Percentiles rank a stretch among this genome's conserved stretches.
phyloP scores from a whole-genome alignment of 1,140 invertebrate genomes.

The Potamilus streckersoni region DNA sequence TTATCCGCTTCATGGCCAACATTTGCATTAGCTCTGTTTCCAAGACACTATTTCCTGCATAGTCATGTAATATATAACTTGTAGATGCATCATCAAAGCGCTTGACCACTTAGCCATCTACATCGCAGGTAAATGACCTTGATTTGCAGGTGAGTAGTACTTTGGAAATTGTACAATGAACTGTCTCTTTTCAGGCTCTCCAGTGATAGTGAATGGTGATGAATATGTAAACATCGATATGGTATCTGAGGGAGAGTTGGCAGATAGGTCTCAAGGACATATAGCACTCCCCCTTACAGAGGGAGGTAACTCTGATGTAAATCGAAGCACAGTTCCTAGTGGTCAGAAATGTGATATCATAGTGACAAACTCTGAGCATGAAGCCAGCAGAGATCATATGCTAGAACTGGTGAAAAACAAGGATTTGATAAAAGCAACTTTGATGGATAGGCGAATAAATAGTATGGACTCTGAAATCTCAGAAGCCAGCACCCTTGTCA shows the following conservation, averaged over 20 bases:
- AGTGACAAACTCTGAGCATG: conserved; percentile 24
- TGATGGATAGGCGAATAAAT: conserved; percentile 86
- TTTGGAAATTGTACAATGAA: not conserved
- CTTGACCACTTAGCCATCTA: too few relatives aligned
- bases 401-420: conserved; percentile 66
- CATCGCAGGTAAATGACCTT: too few relatives aligned
- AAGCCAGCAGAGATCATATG: conserved; percentile 54
- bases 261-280: conserved; percentile 16
- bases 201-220: conserved; percentile 67
- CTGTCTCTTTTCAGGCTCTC: conserved; percentile 52
- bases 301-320: conserved; percentile 5
- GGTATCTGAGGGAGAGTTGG: not conserved
- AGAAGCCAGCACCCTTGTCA: conserved; percentile 61
- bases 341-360: conserved; percentile 58
- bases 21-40: too few relatives aligned
- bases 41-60: too few relatives aligned
- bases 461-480: conserved; percentile 91
- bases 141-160: too few relatives aligned
- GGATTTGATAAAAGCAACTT: conserved; percentile 70
- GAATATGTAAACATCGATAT: conserved; percentile 68
- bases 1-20: too few relatives aligned
- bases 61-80: too few relatives aligned
- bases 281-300: not conserved
- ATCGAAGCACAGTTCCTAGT: conserved; percentile 16
- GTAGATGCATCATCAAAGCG: too few relatives aligned